These are phyloP conservation scores for Leptodactylus fuscus DNA, from an alignment of 2,113 vertebrate genomes.

Conservation along the genomic window DNA sequence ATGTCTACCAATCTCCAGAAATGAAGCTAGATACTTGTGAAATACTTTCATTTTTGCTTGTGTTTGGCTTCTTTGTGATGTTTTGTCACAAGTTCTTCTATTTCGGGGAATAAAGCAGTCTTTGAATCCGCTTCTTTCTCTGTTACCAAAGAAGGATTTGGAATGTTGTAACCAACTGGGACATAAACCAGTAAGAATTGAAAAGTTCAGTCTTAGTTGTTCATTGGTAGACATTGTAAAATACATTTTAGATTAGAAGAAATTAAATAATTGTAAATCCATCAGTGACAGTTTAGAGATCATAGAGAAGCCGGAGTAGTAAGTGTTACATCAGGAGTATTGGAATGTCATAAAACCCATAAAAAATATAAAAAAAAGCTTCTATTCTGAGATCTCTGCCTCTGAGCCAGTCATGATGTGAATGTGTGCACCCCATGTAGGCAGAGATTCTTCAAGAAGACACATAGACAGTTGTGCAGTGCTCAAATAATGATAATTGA, in stretches of 20 bases:
- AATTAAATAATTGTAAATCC: neutral
- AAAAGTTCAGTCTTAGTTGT: neutral
- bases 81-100: neutral
- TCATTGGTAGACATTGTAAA: neutral
- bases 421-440: no score
- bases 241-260: neutral
- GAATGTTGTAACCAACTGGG: neutral
- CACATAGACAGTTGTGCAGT: no score
- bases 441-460: neutral
- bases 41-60: neutral
- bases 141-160: slow-evolving; percentile 22
- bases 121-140: neutral
- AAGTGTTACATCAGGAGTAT: neutral
- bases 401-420: no score
- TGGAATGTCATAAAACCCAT: neutral
- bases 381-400: neutral
- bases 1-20: neutral
- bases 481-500: no score
- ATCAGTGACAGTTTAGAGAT: neutral
- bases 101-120: slow-evolving; percentile 17
- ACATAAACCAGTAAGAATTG: neutral
- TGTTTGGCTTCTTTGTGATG: neutral
- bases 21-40: neutral
- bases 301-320: neutral
- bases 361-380: neutral